Base-by-base conservation (phyloP, 2,888 invertebrate genomes). In the Mimumesa dahlbomi region DNA sequence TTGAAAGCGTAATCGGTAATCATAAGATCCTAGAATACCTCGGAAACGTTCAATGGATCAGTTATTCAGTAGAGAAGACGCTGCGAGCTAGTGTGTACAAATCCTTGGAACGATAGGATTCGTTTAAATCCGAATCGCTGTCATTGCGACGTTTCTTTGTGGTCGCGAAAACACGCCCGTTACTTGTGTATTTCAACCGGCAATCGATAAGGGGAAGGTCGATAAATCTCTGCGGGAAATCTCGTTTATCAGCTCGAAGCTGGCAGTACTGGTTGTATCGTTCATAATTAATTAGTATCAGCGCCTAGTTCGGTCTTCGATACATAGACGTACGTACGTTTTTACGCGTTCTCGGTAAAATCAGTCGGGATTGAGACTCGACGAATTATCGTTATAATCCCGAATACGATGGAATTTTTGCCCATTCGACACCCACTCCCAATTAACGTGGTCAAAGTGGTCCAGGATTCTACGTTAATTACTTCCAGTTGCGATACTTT, bases 401-500 rank as follows among this genome's bases (percentile, higher is more conserved):
- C 2, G n/a, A n/a, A n/a, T n/a, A n/a, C n/a, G 6, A 40, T 40
- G 6, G 40, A 40, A 40, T 40, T 16, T 40, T 40, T 40, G 1
- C 16, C 16, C 16, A 3, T 40, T 5, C 40, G 14, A 16, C 6
- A 11, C 1, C 16, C 40, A 16, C 40, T 16, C 40, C 40, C 36
- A 14, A 6, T 49, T 16, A 34, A 29, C 18, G 50, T 21, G 18
- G 22, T 59, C 29, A 29, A 40, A 45, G 49, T n/a, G n/a, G n/a
- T n/a, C n/a, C n/a, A n/a, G 57, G 50, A 65, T 76, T 67, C 34
- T 42, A 58, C 64, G 61, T 66, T 79, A 79, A 78, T 78, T 75
- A 69, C 65, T 56, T 21, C 38, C 40, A 46, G 22, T 48, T 50
- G 54, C 34, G 34, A 59, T 42, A 29, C 52, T 63, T 11, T 21